Percentiles rank a stretch among this genome's conserved stretches.
Evolutionary conservation across 2,888 invertebrate genomes (phyloP).

Genomic region (Nudaria mundana): DNA sequence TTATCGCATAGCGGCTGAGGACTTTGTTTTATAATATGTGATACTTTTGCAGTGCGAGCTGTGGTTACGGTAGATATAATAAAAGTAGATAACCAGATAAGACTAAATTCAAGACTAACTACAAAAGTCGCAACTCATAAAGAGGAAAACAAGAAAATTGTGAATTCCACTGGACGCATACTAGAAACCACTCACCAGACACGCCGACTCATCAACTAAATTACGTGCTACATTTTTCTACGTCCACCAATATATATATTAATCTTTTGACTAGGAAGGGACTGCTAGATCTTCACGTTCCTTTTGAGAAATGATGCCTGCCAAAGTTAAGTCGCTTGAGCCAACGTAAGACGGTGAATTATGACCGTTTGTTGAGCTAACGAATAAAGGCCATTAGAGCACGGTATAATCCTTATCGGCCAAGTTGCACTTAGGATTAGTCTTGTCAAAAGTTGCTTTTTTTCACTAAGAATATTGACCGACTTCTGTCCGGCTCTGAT

Average conservation of each 20-base stretch:
- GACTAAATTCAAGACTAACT: too few relatives aligned
- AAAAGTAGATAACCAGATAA: too few relatives aligned
- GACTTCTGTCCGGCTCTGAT: constrained; percentile 70
- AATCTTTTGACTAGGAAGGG: constrained; percentile 55
- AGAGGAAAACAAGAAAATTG: constrained; percentile 24
- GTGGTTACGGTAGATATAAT: too few relatives aligned
- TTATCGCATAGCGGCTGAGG: too few relatives aligned
- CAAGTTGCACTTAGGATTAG: constrained; percentile 81
- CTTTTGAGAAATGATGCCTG: constrained; percentile 81
- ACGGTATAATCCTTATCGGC: constrained; percentile 78
- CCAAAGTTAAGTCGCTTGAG: constrained; percentile 81
- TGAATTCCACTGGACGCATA: constrained; percentile 35
- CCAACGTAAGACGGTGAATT: constrained; percentile 74
- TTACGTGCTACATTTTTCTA: constrained; percentile 77
- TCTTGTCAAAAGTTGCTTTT: constrained; percentile 74
- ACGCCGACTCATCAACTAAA: constrained; percentile 69
- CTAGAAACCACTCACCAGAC: constrained; percentile 48
- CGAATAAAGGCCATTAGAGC: constrained; percentile 79
- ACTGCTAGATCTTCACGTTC: constrained; percentile 71
- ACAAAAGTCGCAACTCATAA: constrained; percentile 15
- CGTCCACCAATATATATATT: constrained; percentile 78
- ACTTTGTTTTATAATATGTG: too few relatives aligned
- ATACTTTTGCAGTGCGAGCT: too few relatives aligned
- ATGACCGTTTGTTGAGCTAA: constrained; percentile 77
- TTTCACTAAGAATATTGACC: constrained; percentile 69